Evolutionary conservation across 1,140 invertebrate species (phyloP).

Genomic region (Tenebrio molitor): DNA sequence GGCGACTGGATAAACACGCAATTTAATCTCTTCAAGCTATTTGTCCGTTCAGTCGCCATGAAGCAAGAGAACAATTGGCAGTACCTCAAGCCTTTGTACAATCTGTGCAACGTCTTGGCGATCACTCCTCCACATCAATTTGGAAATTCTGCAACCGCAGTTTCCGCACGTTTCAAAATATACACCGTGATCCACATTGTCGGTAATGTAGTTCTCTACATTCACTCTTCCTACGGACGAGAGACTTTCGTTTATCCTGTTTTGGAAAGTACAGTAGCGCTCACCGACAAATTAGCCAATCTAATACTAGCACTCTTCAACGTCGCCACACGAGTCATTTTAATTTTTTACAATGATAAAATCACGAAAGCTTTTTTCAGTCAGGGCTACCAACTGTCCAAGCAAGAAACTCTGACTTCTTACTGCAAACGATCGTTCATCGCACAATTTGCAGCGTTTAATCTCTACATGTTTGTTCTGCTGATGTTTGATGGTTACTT

Average conservation of each 20-base stretch:
- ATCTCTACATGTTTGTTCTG: constrained; percentile 3
- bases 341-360: constrained; percentile 4
- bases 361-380: background rate
- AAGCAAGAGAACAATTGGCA: background rate
- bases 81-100: constrained; percentile 15
- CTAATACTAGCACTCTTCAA: constrained; percentile 8
- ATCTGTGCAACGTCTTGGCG: constrained; percentile 8
- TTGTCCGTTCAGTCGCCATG: too few relatives aligned
- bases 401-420: background rate
- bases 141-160: background rate
- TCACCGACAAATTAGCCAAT: constrained; percentile 11
- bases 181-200: constrained; percentile 14
- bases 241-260: background rate
- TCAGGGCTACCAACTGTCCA: background rate
- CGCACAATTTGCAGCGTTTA: background rate
- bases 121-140: background rate
- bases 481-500: constrained; percentile 2
- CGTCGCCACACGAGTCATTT: background rate
- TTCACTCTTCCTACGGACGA: background rate
- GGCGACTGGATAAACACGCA: too few relatives aligned
- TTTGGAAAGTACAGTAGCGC: background rate
- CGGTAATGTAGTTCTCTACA: background rate
- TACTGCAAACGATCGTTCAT: background rate
- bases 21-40: too few relatives aligned
- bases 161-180: constrained; percentile 1